Base-by-base conservation (phyloP, 1,140 invertebrate species). In the Heliothis subflexa region DNA sequence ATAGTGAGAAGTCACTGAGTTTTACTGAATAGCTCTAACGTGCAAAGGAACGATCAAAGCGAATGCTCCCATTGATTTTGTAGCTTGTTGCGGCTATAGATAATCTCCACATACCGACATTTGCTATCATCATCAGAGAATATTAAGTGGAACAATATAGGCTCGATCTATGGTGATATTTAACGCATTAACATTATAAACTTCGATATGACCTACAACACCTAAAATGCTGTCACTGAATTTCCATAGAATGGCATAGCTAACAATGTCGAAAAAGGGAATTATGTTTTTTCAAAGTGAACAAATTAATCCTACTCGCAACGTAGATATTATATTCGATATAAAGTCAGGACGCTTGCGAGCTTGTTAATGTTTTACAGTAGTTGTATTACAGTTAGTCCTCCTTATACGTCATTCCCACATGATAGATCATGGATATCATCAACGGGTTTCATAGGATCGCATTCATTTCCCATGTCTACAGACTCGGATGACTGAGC, bases 391-490 rank as follows among this genome's bases (percentile, higher is more conserved):
- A 64, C 61, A 47, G 61, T 64, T 64, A 64, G 33, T 18, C n/a
- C 11, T 47, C 33, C 61, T 64, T 64, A 64, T 47, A 47, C 40
- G 40, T 16, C 16, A 47, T 47, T 64, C 61, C 40, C 40, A 64
- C 61, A 64, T 21, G 33, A 47, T 47, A 64, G 12, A 45, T 64
- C 33, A 64, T 47, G 61, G 0, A 64, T 64, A 64, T 64, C 33
- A 33, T 49, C 78, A 78, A 79, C 78, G 49, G 62, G 77, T 79
- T 81, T 81, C 79, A 78, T 70, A 55, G 68, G 59, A 73, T 59
- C 25, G 54, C 66, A 80, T 68, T 68, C 71, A 78, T 78, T 84
- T 86, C 83, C 83, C 83, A 86, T 83, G 83, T 83, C 83, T 81
- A 79, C 81, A 54, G 81, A 80, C 78, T 82, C 68, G 81, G 86